These are phyloP conservation scores for Melipona beecheii DNA, from an alignment of 2,888 invertebrate species.

Conservation along the genomic window DNA sequence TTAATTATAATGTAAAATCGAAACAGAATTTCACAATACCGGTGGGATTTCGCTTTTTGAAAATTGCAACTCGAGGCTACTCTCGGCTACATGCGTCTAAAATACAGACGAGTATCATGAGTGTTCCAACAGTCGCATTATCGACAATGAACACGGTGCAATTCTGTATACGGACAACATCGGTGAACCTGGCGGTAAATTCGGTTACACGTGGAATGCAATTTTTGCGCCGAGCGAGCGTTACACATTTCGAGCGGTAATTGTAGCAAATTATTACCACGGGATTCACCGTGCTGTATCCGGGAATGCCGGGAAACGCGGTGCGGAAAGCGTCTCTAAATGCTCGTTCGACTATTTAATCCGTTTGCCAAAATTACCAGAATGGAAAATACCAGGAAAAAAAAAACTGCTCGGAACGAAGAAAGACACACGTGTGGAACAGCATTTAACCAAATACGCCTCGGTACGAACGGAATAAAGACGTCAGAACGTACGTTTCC, in stretches of 20 bases:
- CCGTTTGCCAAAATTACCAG: slow-evolving; percentile 10
- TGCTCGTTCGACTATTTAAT: slow-evolving; percentile 20
- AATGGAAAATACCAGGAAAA: neutral
- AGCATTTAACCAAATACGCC: neutral
- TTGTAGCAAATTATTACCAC: slow-evolving; percentile 15
- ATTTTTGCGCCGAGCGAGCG: slow-evolving; percentile 1
- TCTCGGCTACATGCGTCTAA: too few species aligned
- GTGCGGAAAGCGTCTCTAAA: slow-evolving; percentile 1
- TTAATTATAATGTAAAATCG: too few species aligned
- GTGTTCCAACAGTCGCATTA: neutral
- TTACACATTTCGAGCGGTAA: slow-evolving; percentile 3
- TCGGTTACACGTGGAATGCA: neutral
- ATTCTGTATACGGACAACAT: neutral
- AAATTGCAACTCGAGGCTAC: too few species aligned
- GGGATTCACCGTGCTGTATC: neutral
- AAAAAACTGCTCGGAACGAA: neutral
- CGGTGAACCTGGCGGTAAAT: neutral
- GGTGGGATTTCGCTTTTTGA: too few species aligned
- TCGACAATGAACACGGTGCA: neutral
- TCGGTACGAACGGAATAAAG: neutral
- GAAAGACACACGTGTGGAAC: neutral
- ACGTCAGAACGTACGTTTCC: neutral
- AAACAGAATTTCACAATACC: too few species aligned
- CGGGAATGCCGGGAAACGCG: neutral
- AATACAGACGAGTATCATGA: neutral